A percentile compares a stretch with the other conserved stretches of the same genome.
These are phyloP conservation scores for Lysandra bellargus DNA, from an alignment of 2,888 invertebrate species.

Conservation along the genomic window DNA sequence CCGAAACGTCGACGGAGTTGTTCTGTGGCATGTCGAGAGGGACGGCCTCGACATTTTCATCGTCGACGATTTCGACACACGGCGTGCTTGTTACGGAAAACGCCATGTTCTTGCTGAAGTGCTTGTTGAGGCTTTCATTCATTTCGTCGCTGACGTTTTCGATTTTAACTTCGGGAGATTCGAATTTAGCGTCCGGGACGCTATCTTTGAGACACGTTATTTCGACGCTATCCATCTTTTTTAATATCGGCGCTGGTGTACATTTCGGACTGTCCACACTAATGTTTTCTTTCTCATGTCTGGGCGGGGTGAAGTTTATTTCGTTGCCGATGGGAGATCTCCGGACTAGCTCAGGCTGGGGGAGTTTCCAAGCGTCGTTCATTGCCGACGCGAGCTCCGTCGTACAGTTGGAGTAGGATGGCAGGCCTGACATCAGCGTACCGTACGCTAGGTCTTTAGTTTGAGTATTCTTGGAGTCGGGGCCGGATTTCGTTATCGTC, in stretches of 20 bases:
- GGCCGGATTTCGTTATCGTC: conserved; percentile 59
- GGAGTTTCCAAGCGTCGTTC: conserved; percentile 62
- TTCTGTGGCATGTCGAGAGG: conserved; percentile 52
- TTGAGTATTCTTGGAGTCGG: conserved; percentile 57
- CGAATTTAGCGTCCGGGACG: conserved; percentile 47
- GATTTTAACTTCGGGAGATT: conserved; percentile 42
- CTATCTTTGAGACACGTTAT: conserved; percentile 61
- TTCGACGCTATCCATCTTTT: conserved; percentile 70
- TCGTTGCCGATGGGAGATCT: conserved; percentile 57
- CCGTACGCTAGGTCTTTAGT: conserved; percentile 70
- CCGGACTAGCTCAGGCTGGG: conserved; percentile 65
- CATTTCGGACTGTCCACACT: conserved; percentile 50
- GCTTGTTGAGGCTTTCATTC: conserved; percentile 54
- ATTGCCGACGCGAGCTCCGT: conserved; percentile 58
- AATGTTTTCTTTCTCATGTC: conserved; percentile 42
- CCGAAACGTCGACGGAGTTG: conserved; percentile 45
- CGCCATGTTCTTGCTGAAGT: conserved; percentile 55
- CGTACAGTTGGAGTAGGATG: conserved; percentile 68
- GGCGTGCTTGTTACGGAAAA: conserved; percentile 70
- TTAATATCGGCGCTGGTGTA: conserved; percentile 51
- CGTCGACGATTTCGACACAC: conserved; percentile 46
- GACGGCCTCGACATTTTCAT: conserved; percentile 48
- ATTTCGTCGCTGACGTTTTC: conserved; percentile 42
- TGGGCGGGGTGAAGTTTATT: conserved; percentile 53
- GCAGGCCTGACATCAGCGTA: conserved; percentile 63